A percentile compares a stretch with the other conserved stretches of the same genome.
phyloP scores from a whole-genome alignment of 2,797 vertebrate genomes.

The Columba guinea region DNA sequence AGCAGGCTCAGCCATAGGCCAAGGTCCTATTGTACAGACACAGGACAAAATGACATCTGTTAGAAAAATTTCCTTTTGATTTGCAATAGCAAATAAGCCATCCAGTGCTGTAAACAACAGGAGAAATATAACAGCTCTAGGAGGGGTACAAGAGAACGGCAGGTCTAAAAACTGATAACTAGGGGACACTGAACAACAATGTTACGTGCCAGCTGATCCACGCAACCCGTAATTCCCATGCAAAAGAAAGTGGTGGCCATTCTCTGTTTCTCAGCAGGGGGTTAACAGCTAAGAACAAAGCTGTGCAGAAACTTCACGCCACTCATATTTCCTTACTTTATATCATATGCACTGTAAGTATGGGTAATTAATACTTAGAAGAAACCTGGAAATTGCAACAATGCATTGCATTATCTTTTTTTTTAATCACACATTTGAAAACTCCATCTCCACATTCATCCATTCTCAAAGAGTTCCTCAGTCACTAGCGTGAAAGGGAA shows the following conservation, averaged over 20 bases:
- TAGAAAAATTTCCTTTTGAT: background rate
- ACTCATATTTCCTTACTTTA: background rate
- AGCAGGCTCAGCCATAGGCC: background rate
- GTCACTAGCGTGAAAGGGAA: background rate
- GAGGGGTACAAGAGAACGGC: background rate
- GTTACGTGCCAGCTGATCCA: background rate
- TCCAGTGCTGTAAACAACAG: background rate
- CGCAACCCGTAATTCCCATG: background rate
- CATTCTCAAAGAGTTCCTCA: background rate
- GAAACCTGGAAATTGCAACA: slow-evolving; percentile 6
- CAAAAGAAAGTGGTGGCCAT: background rate
- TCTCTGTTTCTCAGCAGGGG: background rate
- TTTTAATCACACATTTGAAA: background rate
- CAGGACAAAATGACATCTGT: background rate
- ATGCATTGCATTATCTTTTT: background rate
- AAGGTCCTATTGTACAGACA: background rate
- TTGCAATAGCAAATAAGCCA: background rate
- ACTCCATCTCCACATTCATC: background rate
- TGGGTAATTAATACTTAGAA: slow-evolving; percentile 12
- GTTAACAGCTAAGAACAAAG: slow-evolving; percentile 2
- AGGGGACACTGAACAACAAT: background rate
- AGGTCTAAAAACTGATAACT: background rate
- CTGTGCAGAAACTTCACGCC: background rate
- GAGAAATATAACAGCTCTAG: background rate
- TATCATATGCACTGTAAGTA: background rate